phyloP scores from a whole-genome alignment of 2,888 invertebrate genomes.

The Punctoribates punctum region DNA sequence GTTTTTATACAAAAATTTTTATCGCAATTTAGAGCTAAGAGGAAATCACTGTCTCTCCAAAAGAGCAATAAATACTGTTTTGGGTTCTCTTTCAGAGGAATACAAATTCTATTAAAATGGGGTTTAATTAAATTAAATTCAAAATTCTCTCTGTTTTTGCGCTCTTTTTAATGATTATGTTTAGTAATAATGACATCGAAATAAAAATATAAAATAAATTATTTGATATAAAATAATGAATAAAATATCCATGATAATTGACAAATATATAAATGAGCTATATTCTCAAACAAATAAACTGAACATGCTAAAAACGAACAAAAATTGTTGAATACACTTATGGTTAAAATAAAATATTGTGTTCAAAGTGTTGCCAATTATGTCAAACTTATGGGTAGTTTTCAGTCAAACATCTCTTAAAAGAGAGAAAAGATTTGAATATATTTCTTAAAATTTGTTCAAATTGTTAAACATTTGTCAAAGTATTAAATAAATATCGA shows the following conservation, averaged over 20 bases:
- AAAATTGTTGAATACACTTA: too few species aligned
- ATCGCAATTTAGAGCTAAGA: background rate
- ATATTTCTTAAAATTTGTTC: background rate
- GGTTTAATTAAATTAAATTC: background rate
- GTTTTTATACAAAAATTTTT: background rate
- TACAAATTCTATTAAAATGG: background rate
- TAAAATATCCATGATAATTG: background rate
- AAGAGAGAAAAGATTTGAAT: background rate
- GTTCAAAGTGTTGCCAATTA: too few species aligned
- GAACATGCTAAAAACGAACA: too few species aligned
- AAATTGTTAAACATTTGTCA: background rate
- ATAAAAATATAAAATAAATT: background rate
- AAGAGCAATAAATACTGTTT: background rate
- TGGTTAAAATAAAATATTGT: too few species aligned
- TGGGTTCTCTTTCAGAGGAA: background rate
- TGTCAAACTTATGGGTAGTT: too few species aligned
- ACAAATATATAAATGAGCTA: background rate
- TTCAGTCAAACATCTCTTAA: too few species aligned
- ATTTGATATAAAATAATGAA: background rate
- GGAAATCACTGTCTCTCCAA: background rate
- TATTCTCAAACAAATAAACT: too few species aligned
- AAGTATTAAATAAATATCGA: constrained; percentile 15
- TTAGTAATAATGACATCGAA: background rate
- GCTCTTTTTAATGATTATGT: too few species aligned
- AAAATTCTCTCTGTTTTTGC: too few species aligned